These are phyloP conservation scores for Acheta domesticus DNA, from an alignment of 2,888 invertebrate genomes.

Conservation along the genomic window DNA sequence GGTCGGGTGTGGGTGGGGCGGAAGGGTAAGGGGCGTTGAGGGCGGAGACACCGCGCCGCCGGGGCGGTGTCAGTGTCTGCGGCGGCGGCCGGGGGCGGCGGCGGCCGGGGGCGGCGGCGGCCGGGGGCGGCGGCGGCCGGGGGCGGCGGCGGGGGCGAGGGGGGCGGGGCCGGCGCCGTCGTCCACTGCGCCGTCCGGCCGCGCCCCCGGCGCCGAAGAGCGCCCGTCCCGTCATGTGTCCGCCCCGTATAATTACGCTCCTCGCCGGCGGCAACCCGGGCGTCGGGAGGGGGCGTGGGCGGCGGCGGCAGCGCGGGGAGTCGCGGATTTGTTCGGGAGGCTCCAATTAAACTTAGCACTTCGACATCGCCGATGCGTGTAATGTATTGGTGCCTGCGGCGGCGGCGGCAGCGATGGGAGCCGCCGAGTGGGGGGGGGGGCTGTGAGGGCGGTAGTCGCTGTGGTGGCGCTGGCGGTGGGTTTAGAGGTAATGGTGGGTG, in stretches of 20 bases:
- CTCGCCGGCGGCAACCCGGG: not conserved
- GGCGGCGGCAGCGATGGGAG: not conserved
- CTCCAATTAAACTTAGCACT: conserved; percentile 18
- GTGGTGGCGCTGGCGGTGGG: too few species aligned
- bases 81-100: not conserved
- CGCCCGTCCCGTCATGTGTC: conserved; percentile 7
- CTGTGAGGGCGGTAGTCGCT: too few species aligned
- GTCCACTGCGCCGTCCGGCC: too few species aligned
- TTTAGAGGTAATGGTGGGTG: too few species aligned
- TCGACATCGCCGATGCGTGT: conserved; percentile 18
- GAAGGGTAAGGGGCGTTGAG: not conserved
- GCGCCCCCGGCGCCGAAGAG: not conserved
- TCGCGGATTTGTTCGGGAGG: conserved; percentile 11
- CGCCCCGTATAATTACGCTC: not conserved
- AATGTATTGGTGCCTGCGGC: conserved; percentile 18
- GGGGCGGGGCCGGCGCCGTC: not conserved
- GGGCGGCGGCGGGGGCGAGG: not conserved
- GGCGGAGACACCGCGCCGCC: too few species aligned
- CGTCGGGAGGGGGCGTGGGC: not conserved
- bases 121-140: not conserved
- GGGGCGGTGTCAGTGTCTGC: not conserved
- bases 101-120: not conserved
- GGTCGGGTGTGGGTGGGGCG: not conserved
- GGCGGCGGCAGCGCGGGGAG: not conserved
- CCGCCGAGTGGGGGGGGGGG: too few species aligned